Evolutionary conservation across 2,113 vertebrate genomes (phyloP), one percentile per base, ranked within the genome.

Genomic region (Grallaria varia): DNA sequence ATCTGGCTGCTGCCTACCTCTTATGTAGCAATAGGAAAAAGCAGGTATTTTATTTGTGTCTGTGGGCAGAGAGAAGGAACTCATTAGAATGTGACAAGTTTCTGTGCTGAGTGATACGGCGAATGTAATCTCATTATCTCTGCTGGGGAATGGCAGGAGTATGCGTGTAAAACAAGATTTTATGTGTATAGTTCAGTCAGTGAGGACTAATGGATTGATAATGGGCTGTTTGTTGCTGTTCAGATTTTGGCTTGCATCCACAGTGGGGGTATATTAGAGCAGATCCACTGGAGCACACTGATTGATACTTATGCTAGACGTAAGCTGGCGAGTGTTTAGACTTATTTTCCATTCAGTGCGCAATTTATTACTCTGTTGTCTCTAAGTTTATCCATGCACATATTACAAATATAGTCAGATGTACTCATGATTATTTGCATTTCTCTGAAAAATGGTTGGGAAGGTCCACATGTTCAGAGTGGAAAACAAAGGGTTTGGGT

Each of bases 101-200:
- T 91, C 96, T 85, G 82, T 63, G 71, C 74, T 95, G 96, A 96
- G 80, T 75, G 89, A 94, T 96, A 78, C 1, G 0, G 85, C 85
- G 75, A 79, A 15, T 90, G 95, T 96, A 95, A 96, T 96, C 93
- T 97, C 95, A 95, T 97, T 97, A 96, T 97, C 95, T 97, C 80
- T 94, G 50, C 91, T 94, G 87, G 73, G 95, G 95, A 95, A 94
- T 79, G 94, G 93, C 84, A 94, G 92, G 74, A 90, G 59, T 75
- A n/a, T 8, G 69, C 11, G 5, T 91, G 93, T 96, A 94, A 96
- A 97, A 97, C 94, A 97, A 89, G 96, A 85, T 97, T 97, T 96
- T 95, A 94, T 94, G 88, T 93, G 71, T 69, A 66, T 23, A 49
- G 89, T 35, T 87, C 91, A 89, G 91, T 87, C 83, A 87, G 83